Base-by-base conservation (phyloP, 2,113 vertebrate species). In the Perca flavescens region DNA sequence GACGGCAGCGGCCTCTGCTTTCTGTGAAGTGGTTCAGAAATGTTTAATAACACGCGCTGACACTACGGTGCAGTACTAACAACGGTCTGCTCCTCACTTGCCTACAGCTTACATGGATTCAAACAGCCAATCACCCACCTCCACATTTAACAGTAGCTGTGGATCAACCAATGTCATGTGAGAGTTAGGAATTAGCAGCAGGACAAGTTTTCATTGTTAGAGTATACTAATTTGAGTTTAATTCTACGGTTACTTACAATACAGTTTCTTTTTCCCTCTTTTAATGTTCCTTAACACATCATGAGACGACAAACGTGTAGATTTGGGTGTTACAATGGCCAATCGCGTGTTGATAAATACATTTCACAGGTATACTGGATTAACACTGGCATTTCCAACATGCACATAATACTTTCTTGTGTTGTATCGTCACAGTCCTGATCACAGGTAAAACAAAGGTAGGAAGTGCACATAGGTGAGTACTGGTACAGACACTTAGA, bases 11-110 rank as follows among this genome's bases (percentile, higher is more conserved):
- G 96, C 96, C 92, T 99, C 98, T 97, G 97, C 97, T 98, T 97
- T 99, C 98, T 99, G 98, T 97, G 97, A 97, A 99, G 97, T 97
- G 98, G 97, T 97, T 97, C 97, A 98, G 96, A 98, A 97, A 95
- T 92, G 94, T 96, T 96, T 95, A 96, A 96, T 94, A 95, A 93
- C 94, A 96, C 61, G 94, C 68, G 91, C 91, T 91, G 79, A 91
- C 79, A 89, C 80, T 57, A 82, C 3, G 79, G 69, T 79, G 88
- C 83, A 92, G 83, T 85, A 43, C 80, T 57, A 84, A 89, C 79
- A 81, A 69, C 3, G 53, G 5, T 36, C 70, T 82, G 80, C 60
- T 85, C 56, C 60, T 76, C 50, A 69, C 50, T 52, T 82, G n/a
- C 61, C 77, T 85, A 74, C 13, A 56, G 22, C 9, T 76, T 79